phyloP scores from a whole-genome alignment of 2,113 vertebrate genomes.

The Ovibos moschatus region DNA sequence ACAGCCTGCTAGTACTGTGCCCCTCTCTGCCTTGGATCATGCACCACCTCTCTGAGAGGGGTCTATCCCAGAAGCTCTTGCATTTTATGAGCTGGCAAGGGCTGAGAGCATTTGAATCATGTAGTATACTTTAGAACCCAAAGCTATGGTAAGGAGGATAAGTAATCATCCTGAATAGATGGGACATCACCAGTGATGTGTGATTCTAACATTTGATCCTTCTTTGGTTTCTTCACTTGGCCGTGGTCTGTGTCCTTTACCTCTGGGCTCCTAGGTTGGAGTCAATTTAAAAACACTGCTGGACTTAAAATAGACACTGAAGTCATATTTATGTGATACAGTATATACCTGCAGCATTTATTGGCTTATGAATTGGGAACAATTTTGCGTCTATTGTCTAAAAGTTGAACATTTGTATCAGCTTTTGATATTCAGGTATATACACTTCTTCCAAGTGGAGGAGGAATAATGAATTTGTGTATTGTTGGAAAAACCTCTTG shows the following conservation, averaged over 20 bases:
- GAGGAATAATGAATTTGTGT: conserved; percentile 35
- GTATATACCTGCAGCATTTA: not conserved
- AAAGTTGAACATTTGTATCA: not conserved
- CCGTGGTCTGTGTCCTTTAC: not conserved
- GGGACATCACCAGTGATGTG: not conserved
- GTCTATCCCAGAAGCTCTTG: conserved; percentile 9
- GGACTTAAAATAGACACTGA: not conserved
- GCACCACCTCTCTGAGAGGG: not conserved
- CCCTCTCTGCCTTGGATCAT: not conserved
- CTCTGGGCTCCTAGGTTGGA: not conserved
- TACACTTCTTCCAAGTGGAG: not conserved
- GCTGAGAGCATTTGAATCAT: not conserved
- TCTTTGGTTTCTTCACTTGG: not conserved
- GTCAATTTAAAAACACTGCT: not conserved
- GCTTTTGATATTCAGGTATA: not conserved
- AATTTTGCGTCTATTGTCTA: not conserved
- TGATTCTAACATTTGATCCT: not conserved
- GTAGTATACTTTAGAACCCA: conserved; percentile 2
- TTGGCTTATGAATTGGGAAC: not conserved
- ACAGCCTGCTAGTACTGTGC: fast-evolving
- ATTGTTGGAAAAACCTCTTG: conserved; percentile 54
- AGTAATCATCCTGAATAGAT: not conserved
- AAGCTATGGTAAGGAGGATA: conserved; percentile 30
- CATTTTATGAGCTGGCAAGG: not conserved
- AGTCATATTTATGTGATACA: not conserved